phyloP scores from a whole-genome alignment of 2,113 vertebrate species.

The Siniperca chuatsi region DNA sequence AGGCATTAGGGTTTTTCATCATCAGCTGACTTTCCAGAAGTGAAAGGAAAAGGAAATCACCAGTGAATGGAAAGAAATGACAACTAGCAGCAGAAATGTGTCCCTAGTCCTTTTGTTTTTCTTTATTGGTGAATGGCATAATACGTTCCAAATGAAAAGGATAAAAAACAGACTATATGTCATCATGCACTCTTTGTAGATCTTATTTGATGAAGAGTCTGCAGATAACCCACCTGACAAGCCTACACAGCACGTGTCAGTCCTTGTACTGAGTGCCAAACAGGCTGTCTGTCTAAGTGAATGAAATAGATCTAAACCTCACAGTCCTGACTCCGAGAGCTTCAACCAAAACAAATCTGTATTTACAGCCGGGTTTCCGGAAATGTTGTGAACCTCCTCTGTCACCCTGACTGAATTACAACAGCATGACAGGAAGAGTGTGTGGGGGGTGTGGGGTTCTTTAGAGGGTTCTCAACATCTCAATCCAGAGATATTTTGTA shows the following conservation, averaged over 20 bases:
- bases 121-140: not conserved
- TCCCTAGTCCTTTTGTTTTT: not conserved
- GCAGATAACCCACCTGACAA: constrained; percentile 49
- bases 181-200: constrained; percentile 23
- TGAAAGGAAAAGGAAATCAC: constrained; percentile 3
- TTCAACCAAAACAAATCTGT: constrained; percentile 56
- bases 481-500: constrained; percentile 32
- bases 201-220: constrained; percentile 42
- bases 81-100: constrained; percentile 15
- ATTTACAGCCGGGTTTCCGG: constrained; percentile 48
- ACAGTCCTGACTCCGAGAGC: constrained; percentile 23
- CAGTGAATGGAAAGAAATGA: constrained; percentile 7
- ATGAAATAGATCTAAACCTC: constrained; percentile 38
- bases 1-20: not conserved
- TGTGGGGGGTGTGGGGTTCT: constrained; percentile 16
- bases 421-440: constrained; percentile 31
- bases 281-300: constrained; percentile 32
- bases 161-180: constrained; percentile 19
- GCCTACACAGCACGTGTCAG: constrained; percentile 24
- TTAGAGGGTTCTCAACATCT: constrained; percentile 28
- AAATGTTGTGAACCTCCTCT: constrained; percentile 46
- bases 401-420: constrained; percentile 46
- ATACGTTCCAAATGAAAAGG: not conserved
- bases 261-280: constrained; percentile 27
- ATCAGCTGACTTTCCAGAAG: constrained; percentile 14